phyloP scores from a whole-genome alignment of 92 coral and sea anemone genomes.

The Siderastrea siderea region DNA sequence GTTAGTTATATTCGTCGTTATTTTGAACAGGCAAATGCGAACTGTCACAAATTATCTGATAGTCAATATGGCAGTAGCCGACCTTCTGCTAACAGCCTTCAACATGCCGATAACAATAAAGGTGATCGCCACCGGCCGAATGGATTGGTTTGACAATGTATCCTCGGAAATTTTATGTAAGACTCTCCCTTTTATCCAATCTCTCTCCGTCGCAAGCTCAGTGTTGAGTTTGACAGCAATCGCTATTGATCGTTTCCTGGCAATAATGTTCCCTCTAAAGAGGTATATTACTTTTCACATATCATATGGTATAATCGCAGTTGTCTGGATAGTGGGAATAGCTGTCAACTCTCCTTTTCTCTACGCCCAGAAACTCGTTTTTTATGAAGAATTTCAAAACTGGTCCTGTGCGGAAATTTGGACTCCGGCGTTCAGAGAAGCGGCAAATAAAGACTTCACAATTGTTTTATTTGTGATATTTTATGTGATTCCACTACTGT shows the following conservation, averaged over 20 bases:
- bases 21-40: slow-evolving; percentile 80
- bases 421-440: slow-evolving; percentile 44
- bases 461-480: slow-evolving; percentile 73
- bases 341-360: slow-evolving; percentile 74
- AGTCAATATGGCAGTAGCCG: slow-evolving; percentile 91
- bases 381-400: not conserved
- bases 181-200: slow-evolving; percentile 76
- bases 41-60: slow-evolving; percentile 89
- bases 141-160: slow-evolving; percentile 58
- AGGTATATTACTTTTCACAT: slow-evolving; percentile 75
- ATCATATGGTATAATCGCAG: slow-evolving; percentile 74
- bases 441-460: slow-evolving; percentile 69
- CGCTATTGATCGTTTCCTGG: slow-evolving; percentile 86
- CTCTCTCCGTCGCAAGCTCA: slow-evolving; percentile 82
- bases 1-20: slow-evolving; percentile 81
- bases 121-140: slow-evolving; percentile 19
- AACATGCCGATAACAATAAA: slow-evolving; percentile 74
- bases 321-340: slow-evolving; percentile 74
- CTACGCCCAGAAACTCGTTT: slow-evolving; percentile 57
- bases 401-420: slow-evolving; percentile 72
- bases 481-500: slow-evolving; percentile 74
- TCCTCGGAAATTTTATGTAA: slow-evolving; percentile 73
- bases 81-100: slow-evolving; percentile 75
- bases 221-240: slow-evolving; percentile 83
- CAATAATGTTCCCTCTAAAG: slow-evolving; percentile 80